Base-by-base conservation (phyloP, 2,797 vertebrate species). In the Gymnopithys bicolor region DNA sequence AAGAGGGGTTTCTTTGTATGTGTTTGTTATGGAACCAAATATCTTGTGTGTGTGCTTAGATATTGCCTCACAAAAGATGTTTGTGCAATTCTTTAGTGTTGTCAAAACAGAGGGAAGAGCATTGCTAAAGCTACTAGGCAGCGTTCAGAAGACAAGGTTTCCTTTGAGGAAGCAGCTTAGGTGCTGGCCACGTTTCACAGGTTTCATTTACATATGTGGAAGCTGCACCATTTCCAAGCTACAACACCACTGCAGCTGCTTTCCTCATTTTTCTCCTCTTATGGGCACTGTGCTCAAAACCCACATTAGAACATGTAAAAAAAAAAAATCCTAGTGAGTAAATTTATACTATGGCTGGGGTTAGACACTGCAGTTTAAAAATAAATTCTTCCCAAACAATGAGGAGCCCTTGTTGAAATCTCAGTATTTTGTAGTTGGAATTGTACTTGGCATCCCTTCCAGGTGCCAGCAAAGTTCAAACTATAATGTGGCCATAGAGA, bases 21-120 rank as follows among this genome's bases (percentile, higher is more conserved):
- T 39, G 41, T 93, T 95, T 95, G 80, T 96, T 95, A 46, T 90
- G 88, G 93, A 92, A 96, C 74, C 78, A 95, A 91, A 67, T 62
- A 70, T 7, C 0, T 1, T 69, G 33, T 76, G 68, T 91, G 77
- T 9, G 13, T 55, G 46, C 68, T 91, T 51, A 69, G 87, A 15
- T 87, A 85, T 5, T 87, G 90, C 90, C 75, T n/a, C 59, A 33
- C 56, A 63, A 58, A 77, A 88, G 59, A 58, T 63, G 67, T 91
- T 94, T 95, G 89, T 94, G 93, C 95, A 96, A 63, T 95, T 95
- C 83, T 87, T 51, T 24, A 11, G 1, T 95, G 93, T 96, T 95
- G 89, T 76, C 87, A 95, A 93, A 94, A 96, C 85, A 96, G 2
- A 86, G 67, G 59, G 55, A 62, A 91, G 59, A 91, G 87, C 56